Evolutionary conservation across 2,888 invertebrate species (phyloP).

Genomic region (Acanthosepion pharaonis): DNA sequence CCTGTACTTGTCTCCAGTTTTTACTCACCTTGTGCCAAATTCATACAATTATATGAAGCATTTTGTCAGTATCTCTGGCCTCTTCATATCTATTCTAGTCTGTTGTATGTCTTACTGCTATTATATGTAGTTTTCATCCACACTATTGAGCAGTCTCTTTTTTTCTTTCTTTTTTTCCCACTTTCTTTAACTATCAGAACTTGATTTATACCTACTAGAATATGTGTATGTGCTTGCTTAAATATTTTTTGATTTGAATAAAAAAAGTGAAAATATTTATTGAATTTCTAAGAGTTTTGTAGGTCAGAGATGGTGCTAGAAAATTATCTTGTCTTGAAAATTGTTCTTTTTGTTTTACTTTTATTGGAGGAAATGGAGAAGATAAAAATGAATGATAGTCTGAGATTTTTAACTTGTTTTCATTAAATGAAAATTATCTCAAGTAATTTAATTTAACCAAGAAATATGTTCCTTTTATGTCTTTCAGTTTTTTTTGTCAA

Average conservation of each 20-base stretch:
- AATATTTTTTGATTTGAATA: not conserved
- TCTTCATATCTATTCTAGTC: too few species aligned
- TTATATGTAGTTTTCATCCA: too few species aligned
- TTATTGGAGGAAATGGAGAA: not conserved
- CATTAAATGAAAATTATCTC: conserved; percentile 8
- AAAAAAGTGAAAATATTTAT: not conserved
- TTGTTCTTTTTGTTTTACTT: not conserved
- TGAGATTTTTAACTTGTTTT: not conserved
- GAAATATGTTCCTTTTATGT: not conserved
- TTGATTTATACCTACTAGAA: too few species aligned
- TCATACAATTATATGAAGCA: too few species aligned
- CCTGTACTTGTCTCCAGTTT: too few species aligned
- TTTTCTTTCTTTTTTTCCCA: too few species aligned
- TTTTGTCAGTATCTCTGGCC: too few species aligned
- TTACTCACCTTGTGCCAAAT: too few species aligned
- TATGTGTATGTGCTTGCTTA: too few species aligned
- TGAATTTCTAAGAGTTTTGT: not conserved
- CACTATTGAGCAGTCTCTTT: too few species aligned
- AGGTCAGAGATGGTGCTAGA: not conserved
- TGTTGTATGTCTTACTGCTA: too few species aligned
- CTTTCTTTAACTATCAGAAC: too few species aligned
- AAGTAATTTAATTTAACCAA: not conserved
- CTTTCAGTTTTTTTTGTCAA: not conserved
- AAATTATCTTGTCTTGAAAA: not conserved
- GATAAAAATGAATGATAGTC: not conserved